A percentile compares a stretch with the other conserved stretches of the same genome.
phyloP scores from a whole-genome alignment of 2,113 vertebrate genomes.

The Seriola aureovittata region DNA sequence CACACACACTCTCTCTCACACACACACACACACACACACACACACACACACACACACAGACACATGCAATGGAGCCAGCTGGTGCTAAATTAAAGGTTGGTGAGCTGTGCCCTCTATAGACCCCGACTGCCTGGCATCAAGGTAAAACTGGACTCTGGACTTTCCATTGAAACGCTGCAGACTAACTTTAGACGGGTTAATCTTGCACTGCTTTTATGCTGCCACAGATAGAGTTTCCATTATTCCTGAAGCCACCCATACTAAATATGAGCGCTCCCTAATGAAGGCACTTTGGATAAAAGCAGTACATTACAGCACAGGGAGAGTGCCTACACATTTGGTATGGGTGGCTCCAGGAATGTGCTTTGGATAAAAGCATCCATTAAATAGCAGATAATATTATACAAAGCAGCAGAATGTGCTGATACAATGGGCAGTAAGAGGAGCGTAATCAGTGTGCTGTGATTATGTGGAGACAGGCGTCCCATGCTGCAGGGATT shows the following conservation, averaged over 20 bases:
- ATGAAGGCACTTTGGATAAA: conserved; percentile 56
- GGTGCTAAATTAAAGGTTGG: conserved; percentile 8
- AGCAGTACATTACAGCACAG: conserved; percentile 31
- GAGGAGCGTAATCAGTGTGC: conserved; percentile 24
- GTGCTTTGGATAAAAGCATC: conserved; percentile 33
- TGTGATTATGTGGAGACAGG: conserved; percentile 38
- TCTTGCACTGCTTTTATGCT: conserved; percentile 30
- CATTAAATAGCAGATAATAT: conserved; percentile 47
- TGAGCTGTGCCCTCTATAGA: neutral
- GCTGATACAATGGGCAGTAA: conserved; percentile 35
- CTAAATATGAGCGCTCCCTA: conserved; percentile 46
- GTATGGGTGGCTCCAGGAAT: conserved; percentile 28
- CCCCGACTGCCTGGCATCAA: conserved; percentile 34
- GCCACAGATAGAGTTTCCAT: conserved; percentile 51
- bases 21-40: neutral
- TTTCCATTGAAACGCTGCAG: conserved; percentile 5
- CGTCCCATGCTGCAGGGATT: conserved; percentile 42
- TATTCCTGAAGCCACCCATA: conserved; percentile 38
- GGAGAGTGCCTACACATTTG: conserved; percentile 24
- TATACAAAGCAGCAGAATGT: conserved; percentile 36
- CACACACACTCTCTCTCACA: too few relatives aligned
- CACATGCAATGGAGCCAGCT: neutral
- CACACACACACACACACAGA: neutral
- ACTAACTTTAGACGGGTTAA: conserved; percentile 56
- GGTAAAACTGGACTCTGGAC: conserved; percentile 32